Evolutionary conservation across 1,140 invertebrate species (phyloP).

Genomic region (Ooceraea biroi): DNA sequence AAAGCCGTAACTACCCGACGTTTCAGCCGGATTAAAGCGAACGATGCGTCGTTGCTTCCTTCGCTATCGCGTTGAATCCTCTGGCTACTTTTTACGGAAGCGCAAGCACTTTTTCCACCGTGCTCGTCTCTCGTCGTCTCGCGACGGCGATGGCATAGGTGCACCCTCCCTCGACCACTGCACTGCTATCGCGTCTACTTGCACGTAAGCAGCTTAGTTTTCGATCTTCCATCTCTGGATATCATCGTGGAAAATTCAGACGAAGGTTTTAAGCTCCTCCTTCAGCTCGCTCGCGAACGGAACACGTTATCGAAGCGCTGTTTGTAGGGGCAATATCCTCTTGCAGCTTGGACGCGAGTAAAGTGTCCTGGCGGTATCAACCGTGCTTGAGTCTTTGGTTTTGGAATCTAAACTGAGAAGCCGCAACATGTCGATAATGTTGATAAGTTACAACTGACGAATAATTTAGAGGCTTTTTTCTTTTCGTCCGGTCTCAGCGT

Average conservation of each 20-base stretch:
- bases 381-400: too few relatives aligned
- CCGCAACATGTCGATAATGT: too few relatives aligned
- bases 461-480: neutral
- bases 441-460: neutral
- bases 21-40: conserved; percentile 74
- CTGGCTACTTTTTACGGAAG: conserved; percentile 33
- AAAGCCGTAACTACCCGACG: conserved; percentile 72
- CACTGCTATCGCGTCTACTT: conserved; percentile 8
- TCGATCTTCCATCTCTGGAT: conserved; percentile 49
- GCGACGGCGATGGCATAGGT: neutral
- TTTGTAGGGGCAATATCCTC: conserved; percentile 16
- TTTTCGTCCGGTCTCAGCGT: neutral
- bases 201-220: conserved; percentile 57
- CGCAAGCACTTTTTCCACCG: conserved; percentile 27
- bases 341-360: neutral
- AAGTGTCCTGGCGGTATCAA: too few relatives aligned
- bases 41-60: conserved; percentile 58
- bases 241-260: conserved; percentile 39
- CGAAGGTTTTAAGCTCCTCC: conserved; percentile 12
- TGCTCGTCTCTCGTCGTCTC: neutral
- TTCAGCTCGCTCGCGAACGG: neutral
- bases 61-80: conserved; percentile 42
- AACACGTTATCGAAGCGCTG: conserved; percentile 24
- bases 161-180: neutral
- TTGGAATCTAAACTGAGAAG: neutral